phyloP scores from a whole-genome alignment of 2,797 vertebrate species.

The Anisognathus igniventris region DNA sequence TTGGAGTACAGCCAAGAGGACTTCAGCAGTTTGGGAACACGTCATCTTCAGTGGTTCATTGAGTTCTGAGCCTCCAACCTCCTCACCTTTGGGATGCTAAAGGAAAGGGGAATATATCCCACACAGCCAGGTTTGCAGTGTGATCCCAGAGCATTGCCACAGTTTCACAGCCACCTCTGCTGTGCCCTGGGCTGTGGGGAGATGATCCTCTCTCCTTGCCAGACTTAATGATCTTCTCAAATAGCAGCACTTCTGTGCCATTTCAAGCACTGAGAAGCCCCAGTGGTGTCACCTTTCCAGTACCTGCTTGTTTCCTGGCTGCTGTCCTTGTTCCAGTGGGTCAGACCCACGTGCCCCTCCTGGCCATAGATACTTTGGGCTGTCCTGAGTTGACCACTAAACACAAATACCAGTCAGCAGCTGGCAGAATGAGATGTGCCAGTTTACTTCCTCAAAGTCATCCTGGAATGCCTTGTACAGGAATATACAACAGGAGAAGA shows the following conservation, averaged over 20 bases:
- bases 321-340: background rate
- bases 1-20: background rate
- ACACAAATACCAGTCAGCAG: background rate
- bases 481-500: background rate
- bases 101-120: background rate
- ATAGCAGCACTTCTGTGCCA: background rate
- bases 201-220: background rate
- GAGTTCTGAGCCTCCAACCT: background rate
- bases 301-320: background rate
- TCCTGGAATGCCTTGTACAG: background rate
- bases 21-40: background rate
- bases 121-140: background rate
- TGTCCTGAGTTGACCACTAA: background rate
- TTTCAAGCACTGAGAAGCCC: background rate
- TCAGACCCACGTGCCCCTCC: background rate
- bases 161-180: background rate
- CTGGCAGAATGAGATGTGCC: background rate
- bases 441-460: background rate
- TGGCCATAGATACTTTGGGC: background rate
- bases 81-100: background rate
- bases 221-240: conserved; percentile 8
- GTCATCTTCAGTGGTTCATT: background rate
- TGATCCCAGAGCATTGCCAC: background rate
- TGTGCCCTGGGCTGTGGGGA: background rate
- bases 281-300: background rate